Conservation (phyloP, 2,888 invertebrate genomes). For the Lithophane leautieri region DNA sequence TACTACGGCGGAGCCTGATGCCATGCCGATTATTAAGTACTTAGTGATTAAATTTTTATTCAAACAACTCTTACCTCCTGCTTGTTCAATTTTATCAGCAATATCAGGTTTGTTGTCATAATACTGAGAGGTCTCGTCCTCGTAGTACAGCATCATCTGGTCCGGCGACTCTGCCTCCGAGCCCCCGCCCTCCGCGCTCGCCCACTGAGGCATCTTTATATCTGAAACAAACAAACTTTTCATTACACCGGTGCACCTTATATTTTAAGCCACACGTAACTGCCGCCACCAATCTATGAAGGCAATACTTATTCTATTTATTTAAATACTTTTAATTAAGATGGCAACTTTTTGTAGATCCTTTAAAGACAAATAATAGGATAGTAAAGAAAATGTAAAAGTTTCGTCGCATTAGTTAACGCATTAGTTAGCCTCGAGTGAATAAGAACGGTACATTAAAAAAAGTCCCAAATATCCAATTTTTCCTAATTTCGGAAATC, state of each 20-base stretch:
- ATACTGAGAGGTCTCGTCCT: slow-evolving; percentile 80
- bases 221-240: slow-evolving; percentile 56
- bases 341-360: background rate
- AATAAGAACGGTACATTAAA: no score
- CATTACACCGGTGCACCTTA: slow-evolving; percentile 24
- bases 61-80: slow-evolving; percentile 73
- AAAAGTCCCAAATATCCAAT: no score
- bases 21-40: background rate
- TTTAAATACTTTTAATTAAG: background rate
- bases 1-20: background rate
- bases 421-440: no score
- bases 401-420: no score
- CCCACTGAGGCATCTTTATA: slow-evolving; percentile 82
- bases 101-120: slow-evolving; percentile 77
- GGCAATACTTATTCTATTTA: slow-evolving; percentile 1
- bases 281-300: background rate
- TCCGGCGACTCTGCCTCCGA: slow-evolving; percentile 79
- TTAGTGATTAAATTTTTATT: background rate
- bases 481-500: no score
- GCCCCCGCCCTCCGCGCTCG: slow-evolving; percentile 77
- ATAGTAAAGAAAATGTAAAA: no score
- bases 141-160: slow-evolving; percentile 76
- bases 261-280: background rate
- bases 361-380: background rate
- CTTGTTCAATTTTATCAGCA: slow-evolving; percentile 80